Percentiles rank a stretch among this genome's conserved stretches.
phyloP scores from a whole-genome alignment of 2,113 vertebrate species.

The Phyllostomus hastatus region DNA sequence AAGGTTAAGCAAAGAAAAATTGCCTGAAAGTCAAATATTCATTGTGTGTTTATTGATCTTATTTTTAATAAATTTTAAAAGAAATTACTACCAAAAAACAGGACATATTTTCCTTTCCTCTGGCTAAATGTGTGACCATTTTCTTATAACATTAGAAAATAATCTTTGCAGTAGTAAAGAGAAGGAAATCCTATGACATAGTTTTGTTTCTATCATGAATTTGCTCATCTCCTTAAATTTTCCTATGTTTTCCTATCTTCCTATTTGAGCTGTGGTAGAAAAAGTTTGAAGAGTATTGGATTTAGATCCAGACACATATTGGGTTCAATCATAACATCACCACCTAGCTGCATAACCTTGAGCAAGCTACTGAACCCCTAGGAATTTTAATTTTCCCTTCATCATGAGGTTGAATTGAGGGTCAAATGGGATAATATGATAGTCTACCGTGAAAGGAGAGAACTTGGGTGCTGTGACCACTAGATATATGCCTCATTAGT shows the following conservation, averaged over 20 bases:
- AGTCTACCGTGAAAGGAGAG: background rate
- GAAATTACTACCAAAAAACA: conserved; percentile 32
- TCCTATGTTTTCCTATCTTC: background rate
- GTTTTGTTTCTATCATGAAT: conserved; percentile 14
- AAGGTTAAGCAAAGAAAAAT: conserved; percentile 42
- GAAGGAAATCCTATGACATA: background rate
- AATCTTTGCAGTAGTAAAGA: background rate
- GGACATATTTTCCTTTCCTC: background rate
- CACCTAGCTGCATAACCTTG: background rate
- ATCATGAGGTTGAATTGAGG: background rate
- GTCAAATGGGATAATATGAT: background rate
- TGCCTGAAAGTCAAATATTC: conserved; percentile 49
- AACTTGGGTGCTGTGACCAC: background rate
- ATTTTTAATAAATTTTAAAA: conserved; percentile 38
- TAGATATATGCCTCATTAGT: background rate
- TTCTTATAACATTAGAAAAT: conserved; percentile 3
- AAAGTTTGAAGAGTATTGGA: background rate
- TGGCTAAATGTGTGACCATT: background rate
- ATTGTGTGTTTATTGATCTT: conserved; percentile 40
- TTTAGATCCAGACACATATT: background rate
- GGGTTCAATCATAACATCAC: background rate
- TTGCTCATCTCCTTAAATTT: background rate
- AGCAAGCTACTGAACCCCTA: background rate
- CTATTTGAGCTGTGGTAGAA: background rate
- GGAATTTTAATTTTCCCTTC: conserved; percentile 15